Conservation (phyloP, 2,113 vertebrate species). For the Pitta sordida region DNA sequence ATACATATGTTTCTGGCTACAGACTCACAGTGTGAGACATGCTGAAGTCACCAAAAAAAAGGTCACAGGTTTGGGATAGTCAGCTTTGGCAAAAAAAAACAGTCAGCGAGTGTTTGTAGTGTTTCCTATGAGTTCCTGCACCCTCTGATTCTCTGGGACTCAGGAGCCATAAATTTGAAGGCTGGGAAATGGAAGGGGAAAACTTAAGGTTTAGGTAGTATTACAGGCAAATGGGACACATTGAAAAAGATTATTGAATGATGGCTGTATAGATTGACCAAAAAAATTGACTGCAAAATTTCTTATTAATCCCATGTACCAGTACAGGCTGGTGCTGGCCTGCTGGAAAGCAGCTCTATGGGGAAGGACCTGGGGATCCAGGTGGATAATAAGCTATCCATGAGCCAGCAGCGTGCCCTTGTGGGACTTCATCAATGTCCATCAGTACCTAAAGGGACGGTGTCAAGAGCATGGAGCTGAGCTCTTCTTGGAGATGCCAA, state of each 20-base stretch:
- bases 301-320: fast-evolving
- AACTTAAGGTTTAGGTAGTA: neutral
- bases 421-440: neutral
- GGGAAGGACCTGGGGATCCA: neutral
- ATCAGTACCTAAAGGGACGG: neutral
- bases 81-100: neutral
- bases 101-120: neutral
- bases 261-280: neutral
- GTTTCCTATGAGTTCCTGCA: neutral
- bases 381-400: neutral
- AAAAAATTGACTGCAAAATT: neutral
- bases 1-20: neutral
- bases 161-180: neutral
- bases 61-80: neutral
- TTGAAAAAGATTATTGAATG: neutral
- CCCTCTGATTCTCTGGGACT: neutral
- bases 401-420: neutral
- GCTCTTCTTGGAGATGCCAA: neutral
- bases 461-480: neutral
- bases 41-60: neutral
- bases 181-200: neutral
- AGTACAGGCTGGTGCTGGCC: neutral
- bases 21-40: neutral
- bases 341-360: neutral
- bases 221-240: neutral